Evolutionary conservation across 2,113 vertebrate species (phyloP), one percentile per base, ranked within the genome.

Genomic region (Mirounga angustirostris): DNA sequence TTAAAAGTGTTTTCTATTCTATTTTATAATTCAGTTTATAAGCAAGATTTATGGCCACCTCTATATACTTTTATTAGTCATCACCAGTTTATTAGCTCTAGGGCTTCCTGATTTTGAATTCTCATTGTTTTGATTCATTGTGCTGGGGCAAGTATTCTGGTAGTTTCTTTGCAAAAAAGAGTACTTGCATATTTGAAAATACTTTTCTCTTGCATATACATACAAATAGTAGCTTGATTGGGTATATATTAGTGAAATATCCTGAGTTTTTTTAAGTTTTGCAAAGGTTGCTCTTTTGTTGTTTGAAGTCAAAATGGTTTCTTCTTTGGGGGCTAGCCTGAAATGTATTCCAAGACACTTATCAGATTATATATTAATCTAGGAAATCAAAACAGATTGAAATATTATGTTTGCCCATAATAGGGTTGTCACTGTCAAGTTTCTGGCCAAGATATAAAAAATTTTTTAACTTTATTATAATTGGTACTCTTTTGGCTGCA

Each of bases 21-120:
- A 58, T 69, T 82, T 83, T 61, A 22, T 59, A 80, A 76, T 33
- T 24, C 46, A 28, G 22, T 18, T 30, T 30, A 67, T 22, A 79
- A 84, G 13, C 19, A 74, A 1, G n/a, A 19, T 43, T 19, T 65
- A 52, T 5, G 82, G 26, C 43, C 52, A 26, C 21, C 76, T 78
- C 19, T 83, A 7, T 10, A 5, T 30, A 4, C 16, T 36, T 96
- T 56, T 46, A 82, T 22, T 61, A 22, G 61, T 18, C 52, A 56
- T 36, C 7, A 65, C 50, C 8, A 21, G 13, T 67, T 91, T 63
- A 59, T 65, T 16, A 36, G 22, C 18, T 46, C 40, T 28, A 54
- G 21, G 6, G 9, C 43, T 80, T 96, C 43, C n/a, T 94, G 63
- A 36, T 67, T 94, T 94, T 79, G n/a, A 91, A 91, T 74, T 63